These are phyloP conservation scores for Brachionus rotundiformis DNA, from an alignment of 1,140 invertebrate species.

Conservation along the genomic window DNA sequence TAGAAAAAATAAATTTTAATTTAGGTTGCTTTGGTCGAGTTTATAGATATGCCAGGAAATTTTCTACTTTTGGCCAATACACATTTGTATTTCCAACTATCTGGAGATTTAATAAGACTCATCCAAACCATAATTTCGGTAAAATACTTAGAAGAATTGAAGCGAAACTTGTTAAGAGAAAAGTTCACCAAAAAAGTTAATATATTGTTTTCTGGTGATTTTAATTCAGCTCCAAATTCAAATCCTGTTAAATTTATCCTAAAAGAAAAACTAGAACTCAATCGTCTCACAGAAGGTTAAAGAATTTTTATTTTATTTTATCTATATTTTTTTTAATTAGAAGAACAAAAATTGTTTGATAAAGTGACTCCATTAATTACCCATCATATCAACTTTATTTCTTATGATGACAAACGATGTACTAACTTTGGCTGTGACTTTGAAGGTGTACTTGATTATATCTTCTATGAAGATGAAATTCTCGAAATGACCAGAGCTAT, in stretches of 20 bases:
- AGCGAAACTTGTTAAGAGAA: neutral
- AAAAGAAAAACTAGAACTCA: neutral
- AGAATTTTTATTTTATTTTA: neutral
- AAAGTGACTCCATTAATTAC: neutral
- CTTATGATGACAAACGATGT: neutral
- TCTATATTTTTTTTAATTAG: neutral
- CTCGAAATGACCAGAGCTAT: neutral
- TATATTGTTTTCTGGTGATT: slow-evolving; percentile 36
- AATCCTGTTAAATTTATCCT: neutral
- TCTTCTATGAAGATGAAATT: slow-evolving; percentile 36
- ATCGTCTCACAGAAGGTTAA: neutral
- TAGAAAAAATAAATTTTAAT: neutral
- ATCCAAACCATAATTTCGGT: slow-evolving; percentile 17
- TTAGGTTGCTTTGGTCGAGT: slow-evolving; percentile 12
- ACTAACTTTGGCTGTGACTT: slow-evolving; percentile 17
- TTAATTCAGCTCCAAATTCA: slow-evolving; percentile 17
- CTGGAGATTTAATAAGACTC: slow-evolving; percentile 20
- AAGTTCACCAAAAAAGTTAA: slow-evolving; percentile 21
- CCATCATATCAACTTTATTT: neutral
- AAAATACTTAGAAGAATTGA: slow-evolving; percentile 17
- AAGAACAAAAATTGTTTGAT: neutral
- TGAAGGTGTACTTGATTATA: slow-evolving; percentile 32
- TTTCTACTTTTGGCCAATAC: slow-evolving; percentile 32
- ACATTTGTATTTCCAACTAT: slow-evolving; percentile 47
- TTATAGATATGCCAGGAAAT: neutral